Evolutionary conservation across 1,140 invertebrate species (phyloP).

Genomic region (Trachymyrmex cornetzi): DNA sequence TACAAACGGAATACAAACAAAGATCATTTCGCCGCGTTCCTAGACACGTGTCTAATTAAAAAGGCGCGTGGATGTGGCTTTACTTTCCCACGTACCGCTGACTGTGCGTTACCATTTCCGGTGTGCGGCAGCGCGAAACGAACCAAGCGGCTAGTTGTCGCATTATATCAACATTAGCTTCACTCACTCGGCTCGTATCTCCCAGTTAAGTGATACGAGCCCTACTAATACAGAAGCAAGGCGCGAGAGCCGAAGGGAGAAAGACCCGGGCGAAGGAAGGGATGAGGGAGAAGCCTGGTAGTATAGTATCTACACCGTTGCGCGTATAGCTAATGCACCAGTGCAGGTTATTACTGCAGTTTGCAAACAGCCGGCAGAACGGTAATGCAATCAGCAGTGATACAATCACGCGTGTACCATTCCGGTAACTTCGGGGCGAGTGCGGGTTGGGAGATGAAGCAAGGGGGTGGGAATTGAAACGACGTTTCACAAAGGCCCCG

Average conservation of each 20-base stretch:
- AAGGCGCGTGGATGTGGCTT: not conserved
- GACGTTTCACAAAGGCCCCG: conserved; percentile 47
- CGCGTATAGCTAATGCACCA: conserved; percentile 62
- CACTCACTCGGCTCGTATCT: conserved; percentile 67
- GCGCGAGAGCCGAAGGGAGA: not conserved
- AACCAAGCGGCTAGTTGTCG: conserved; percentile 59
- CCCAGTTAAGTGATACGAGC: conserved; percentile 75
- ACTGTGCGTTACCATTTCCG: conserved; percentile 49
- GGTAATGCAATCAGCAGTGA: conserved; percentile 70
- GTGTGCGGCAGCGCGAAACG: not conserved
- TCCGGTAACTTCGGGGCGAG: conserved; percentile 5
- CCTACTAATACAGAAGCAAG: conserved; percentile 31
- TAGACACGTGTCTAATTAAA: conserved; percentile 32
- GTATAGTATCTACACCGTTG: not conserved
- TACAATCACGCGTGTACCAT: conserved; percentile 66
- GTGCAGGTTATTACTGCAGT: conserved; percentile 75
- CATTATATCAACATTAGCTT: conserved; percentile 78
- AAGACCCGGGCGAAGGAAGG: conserved; percentile 19
- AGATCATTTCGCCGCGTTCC: not conserved
- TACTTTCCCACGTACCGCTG: not conserved
- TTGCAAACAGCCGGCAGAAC: conserved; percentile 75
- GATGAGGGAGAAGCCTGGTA: not conserved
- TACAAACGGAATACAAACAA: not conserved
- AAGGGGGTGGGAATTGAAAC: not conserved
- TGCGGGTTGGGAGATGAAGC: not conserved